Evolutionary conservation across 1,140 invertebrate species (phyloP).

Genomic region (Babylonia areolata): DNA sequence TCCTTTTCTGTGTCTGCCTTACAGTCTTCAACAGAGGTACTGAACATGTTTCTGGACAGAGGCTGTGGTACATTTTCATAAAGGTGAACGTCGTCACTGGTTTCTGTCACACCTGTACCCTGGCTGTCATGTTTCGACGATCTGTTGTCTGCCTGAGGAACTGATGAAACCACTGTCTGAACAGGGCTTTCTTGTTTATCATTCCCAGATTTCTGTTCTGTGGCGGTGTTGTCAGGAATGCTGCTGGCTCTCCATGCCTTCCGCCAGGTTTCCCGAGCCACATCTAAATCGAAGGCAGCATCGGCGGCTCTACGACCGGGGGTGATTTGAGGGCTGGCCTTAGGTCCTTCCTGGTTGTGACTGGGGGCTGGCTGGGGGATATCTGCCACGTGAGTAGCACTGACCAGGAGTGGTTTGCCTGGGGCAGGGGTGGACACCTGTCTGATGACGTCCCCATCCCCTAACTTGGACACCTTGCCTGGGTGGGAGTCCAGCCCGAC

Average conservation of each 20-base stretch:
- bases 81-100: not conserved
- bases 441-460: not conserved
- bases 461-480: not conserved
- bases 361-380: not conserved
- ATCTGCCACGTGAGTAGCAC: not conserved
- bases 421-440: not conserved
- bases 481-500: not conserved
- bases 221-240: not conserved
- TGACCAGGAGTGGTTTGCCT: not conserved
- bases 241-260: slow-evolving; percentile 4
- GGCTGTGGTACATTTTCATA: not conserved
- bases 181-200: not conserved
- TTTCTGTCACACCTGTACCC: not conserved
- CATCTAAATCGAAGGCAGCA: not conserved
- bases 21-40: not conserved
- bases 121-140: not conserved
- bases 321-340: not conserved
- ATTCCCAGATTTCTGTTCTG: not conserved
- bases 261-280: not conserved
- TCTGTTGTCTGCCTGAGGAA: not conserved
- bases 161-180: not conserved
- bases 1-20: not conserved
- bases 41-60: not conserved
- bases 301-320: not conserved
- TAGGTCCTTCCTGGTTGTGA: not conserved